Percentiles rank a stretch among this genome's conserved stretches.
These are phyloP conservation scores for Camelus bactrianus DNA, from an alignment of 2,113 vertebrate species.

Conservation along the genomic window DNA sequence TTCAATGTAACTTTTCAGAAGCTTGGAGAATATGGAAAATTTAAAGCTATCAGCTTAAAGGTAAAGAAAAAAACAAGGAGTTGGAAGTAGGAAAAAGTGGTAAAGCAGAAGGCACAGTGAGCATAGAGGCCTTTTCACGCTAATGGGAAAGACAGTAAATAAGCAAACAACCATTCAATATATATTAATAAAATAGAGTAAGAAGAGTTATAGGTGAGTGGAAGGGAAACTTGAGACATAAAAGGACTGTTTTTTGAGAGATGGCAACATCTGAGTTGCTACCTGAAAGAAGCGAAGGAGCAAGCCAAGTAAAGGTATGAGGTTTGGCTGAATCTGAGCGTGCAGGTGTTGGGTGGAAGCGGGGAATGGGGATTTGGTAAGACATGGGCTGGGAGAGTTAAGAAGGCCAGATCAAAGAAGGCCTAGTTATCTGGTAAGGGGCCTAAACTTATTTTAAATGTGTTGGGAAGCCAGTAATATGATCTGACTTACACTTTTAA, in stretches of 20 bases:
- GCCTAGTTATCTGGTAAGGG: background rate
- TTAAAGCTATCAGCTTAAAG: slow-evolving; percentile 7
- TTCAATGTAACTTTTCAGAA: slow-evolving; percentile 32
- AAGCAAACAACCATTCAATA: background rate
- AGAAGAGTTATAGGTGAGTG: background rate
- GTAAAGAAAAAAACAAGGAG: slow-evolving; percentile 36
- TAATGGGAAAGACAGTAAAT: slow-evolving; percentile 30
- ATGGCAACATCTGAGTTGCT: background rate
- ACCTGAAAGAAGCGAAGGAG: background rate
- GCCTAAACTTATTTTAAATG: slow-evolving; percentile 9
- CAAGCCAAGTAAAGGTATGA: background rate
- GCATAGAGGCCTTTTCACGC: background rate
- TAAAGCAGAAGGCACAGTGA: background rate
- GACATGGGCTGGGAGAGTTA: background rate
- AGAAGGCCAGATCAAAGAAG: background rate
- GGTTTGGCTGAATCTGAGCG: background rate
- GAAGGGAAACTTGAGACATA: background rate
- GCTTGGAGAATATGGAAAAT: slow-evolving; percentile 21
- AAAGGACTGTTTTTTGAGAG: slow-evolving; percentile 28
- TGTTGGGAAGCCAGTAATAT: background rate
- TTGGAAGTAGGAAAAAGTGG: slow-evolving; percentile 27
- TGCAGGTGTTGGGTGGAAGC: background rate
- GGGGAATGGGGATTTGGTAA: background rate
- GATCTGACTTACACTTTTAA: background rate
- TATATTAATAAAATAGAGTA: slow-evolving; percentile 15